These are phyloP conservation scores for Isurus oxyrinchus DNA, from an alignment of 2,113 vertebrate species.

Conservation along the genomic window DNA sequence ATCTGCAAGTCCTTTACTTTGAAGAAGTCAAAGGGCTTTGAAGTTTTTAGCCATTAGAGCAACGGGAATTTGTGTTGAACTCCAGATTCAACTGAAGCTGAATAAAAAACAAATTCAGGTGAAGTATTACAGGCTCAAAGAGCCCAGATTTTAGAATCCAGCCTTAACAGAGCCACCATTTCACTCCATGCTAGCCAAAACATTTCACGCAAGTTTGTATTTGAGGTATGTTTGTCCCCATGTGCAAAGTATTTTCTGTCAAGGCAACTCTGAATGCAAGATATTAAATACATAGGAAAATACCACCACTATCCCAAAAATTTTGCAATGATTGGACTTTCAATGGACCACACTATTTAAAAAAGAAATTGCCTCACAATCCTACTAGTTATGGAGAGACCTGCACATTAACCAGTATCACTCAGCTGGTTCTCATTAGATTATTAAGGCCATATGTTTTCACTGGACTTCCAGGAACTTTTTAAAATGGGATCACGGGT, in stretches of 20 bases:
- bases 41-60: constrained; percentile 4
- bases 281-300: neutral
- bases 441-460: neutral
- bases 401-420: neutral
- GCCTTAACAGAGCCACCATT: neutral
- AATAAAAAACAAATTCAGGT: constrained; percentile 13
- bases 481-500: neutral
- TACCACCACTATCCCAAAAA: neutral
- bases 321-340: neutral
- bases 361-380: neutral
- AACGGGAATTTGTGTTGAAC: constrained; percentile 4
- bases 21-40: neutral
- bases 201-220: neutral
- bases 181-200: neutral
- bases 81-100: neutral
- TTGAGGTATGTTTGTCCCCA: neutral
- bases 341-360: neutral
- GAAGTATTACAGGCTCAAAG: neutral
- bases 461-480: neutral
- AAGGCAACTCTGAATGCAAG: neutral
- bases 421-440: neutral
- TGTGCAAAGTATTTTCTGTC: neutral
- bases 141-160: neutral
- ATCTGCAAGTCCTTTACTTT: neutral
- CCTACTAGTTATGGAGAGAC: neutral